Evolutionary conservation across 2,797 vertebrate species (phyloP).

Genomic region (Acrossocheilus wenchowensis): DNA sequence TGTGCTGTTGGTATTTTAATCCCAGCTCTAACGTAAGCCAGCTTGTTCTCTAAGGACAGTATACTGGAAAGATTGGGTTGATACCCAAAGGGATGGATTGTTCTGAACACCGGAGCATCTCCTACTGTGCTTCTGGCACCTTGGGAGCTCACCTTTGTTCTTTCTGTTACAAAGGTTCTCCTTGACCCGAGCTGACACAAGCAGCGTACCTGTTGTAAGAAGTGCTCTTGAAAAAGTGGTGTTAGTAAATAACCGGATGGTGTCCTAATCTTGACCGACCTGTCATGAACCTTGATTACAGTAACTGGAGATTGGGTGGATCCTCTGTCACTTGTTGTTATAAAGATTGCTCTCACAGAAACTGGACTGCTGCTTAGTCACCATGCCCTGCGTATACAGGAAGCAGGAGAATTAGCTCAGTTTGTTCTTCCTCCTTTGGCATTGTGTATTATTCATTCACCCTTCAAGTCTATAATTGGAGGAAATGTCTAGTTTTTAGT

Average conservation of each 20-base stretch:
- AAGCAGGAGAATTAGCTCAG: background rate
- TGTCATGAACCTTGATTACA: background rate
- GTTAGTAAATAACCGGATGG: background rate
- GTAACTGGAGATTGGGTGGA: background rate
- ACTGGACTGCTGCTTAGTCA: background rate
- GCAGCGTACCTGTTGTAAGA: background rate
- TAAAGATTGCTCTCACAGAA: background rate
- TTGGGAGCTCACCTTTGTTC: conserved; percentile 7
- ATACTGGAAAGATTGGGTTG: background rate
- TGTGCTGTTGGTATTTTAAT: background rate
- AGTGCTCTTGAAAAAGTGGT: background rate
- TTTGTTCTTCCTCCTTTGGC: background rate
- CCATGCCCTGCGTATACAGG: background rate
- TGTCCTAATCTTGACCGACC: background rate
- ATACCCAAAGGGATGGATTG: background rate
- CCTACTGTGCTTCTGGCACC: background rate
- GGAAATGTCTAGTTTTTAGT: background rate
- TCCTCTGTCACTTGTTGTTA: background rate
- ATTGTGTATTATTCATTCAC: background rate
- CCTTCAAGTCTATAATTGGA: background rate
- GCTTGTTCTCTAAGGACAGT: background rate
- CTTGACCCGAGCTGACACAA: background rate
- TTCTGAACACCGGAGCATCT: background rate
- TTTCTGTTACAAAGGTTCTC: background rate
- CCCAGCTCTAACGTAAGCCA: background rate